These are phyloP conservation scores for Tenthredo livida DNA, from an alignment of 2,888 invertebrate genomes.

Conservation along the genomic window DNA sequence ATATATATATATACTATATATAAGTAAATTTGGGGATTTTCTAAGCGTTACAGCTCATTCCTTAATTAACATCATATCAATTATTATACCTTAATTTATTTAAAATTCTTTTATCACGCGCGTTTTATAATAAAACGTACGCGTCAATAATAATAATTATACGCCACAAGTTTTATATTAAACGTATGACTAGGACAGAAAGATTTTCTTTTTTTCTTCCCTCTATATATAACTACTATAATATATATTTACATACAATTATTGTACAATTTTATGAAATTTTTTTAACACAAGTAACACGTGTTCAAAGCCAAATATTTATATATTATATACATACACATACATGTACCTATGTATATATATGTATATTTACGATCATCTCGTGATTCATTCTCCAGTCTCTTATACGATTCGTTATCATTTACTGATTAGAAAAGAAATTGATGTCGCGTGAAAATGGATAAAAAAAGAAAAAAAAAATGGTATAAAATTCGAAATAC, in stretches of 20 bases:
- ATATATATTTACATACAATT: conserved; percentile 27
- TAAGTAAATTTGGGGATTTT: conserved; percentile 20
- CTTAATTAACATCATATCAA: conserved; percentile 1
- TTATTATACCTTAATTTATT: neutral
- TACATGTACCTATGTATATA: neutral
- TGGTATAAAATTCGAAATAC: neutral
- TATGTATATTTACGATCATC: conserved; percentile 43
- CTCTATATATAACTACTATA: no score
- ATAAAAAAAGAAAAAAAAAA: neutral
- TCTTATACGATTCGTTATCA: conserved; percentile 8
- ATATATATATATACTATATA: neutral
- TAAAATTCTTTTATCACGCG: neutral
- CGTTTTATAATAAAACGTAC: conserved; percentile 12
- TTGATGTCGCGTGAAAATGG: neutral
- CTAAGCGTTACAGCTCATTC: conserved; percentile 31
- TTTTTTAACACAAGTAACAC: neutral
- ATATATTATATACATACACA: conserved; percentile 23
- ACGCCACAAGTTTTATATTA: conserved; percentile 3
- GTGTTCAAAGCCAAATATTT: conserved; percentile 4
- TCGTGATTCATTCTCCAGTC: conserved; percentile 40
- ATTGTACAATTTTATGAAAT: conserved; percentile 1
- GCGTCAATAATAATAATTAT: neutral
- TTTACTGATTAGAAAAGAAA: neutral
- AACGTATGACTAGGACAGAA: conserved; percentile 50
- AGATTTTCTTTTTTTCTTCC: neutral